These are phyloP conservation scores for Serilophus lunatus DNA, from an alignment of 2,113 vertebrate species.

Conservation along the genomic window DNA sequence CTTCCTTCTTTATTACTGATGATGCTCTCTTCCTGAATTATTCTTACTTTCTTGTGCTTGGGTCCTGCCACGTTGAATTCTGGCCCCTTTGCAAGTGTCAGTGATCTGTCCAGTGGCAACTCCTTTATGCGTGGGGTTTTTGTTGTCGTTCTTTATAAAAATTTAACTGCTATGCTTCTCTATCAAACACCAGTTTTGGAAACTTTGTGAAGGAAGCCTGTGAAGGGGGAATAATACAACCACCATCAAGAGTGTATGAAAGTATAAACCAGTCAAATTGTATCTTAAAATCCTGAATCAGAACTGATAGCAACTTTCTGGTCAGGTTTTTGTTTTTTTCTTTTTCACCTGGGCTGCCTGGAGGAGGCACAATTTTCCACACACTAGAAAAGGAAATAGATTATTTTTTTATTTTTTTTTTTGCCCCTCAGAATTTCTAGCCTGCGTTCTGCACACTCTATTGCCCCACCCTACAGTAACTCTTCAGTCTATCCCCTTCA, in stretches of 20 bases:
- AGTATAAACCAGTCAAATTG: background rate
- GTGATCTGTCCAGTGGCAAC: background rate
- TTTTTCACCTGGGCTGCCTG: background rate
- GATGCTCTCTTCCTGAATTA: background rate
- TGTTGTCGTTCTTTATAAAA: background rate
- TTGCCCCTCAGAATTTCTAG: background rate
- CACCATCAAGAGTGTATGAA: background rate
- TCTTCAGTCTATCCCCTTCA: background rate
- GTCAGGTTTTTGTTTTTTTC: background rate
- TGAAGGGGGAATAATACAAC: background rate
- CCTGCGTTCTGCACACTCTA: background rate
- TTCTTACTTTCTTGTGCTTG: background rate
- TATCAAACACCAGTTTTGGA: background rate
- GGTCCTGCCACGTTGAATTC: background rate
- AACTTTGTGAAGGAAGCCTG: background rate
- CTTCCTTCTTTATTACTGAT: background rate
- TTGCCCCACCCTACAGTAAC: background rate
- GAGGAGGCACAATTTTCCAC: background rate
- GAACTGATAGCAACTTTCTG: background rate
- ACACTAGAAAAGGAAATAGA: background rate
- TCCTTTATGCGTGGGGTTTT: accelerated
- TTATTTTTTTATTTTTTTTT: background rate
- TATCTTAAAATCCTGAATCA: background rate
- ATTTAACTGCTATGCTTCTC: background rate
- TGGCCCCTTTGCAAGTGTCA: background rate